Conservation (phyloP, 2,113 vertebrate species). For the Crypturellus undulatus region DNA sequence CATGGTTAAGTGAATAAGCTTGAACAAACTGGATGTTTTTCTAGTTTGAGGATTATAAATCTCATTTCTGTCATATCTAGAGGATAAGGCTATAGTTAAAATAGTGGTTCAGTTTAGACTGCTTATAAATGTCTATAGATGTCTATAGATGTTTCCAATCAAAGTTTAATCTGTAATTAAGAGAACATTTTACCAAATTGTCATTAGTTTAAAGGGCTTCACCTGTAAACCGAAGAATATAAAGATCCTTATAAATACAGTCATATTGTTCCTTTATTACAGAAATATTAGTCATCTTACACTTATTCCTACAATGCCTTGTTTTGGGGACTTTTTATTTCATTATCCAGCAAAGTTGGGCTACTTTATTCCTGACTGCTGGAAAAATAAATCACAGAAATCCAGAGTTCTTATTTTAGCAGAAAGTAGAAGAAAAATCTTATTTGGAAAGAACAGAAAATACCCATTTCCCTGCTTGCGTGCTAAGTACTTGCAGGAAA, state of each 20-base stretch:
- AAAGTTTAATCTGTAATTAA: constrained; percentile 22
- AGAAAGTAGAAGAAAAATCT: neutral
- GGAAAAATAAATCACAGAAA: neutral
- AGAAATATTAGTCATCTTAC: neutral
- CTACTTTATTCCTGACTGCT: neutral
- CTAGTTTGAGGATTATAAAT: neutral
- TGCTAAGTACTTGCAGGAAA: neutral
- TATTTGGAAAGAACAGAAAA: neutral
- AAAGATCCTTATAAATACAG: neutral
- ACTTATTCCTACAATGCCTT: neutral
- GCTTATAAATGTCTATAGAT: neutral
- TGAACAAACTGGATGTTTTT: neutral
- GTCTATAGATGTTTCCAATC: neutral
- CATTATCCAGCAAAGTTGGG: neutral
- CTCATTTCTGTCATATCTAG: neutral
- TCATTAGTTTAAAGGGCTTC: neutral
- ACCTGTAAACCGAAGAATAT: neutral
- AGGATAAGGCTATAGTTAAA: neutral
- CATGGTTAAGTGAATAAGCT: neutral
- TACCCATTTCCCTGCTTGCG: neutral
- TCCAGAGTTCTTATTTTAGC: neutral
- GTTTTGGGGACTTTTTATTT: neutral
- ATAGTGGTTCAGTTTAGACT: neutral
- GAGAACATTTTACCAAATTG: neutral
- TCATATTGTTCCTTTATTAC: neutral